phyloP scores from a whole-genome alignment of 2,113 vertebrate species.

The Bujurquina vittata region DNA sequence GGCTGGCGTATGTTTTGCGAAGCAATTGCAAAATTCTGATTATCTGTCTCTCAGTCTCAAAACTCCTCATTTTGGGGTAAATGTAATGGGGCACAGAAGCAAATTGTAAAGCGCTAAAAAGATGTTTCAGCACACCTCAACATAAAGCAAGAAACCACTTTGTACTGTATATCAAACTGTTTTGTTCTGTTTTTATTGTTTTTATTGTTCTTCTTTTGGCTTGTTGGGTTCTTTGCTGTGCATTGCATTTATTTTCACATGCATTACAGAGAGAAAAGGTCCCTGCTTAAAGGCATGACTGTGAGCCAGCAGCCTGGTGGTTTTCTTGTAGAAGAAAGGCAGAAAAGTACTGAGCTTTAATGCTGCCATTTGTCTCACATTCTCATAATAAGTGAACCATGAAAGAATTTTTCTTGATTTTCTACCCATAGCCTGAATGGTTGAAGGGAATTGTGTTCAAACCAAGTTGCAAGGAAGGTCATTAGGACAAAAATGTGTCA shows the following conservation, averaged over 20 bases:
- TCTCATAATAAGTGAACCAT: neutral
- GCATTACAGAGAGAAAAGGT: neutral
- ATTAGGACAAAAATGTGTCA: neutral
- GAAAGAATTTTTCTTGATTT: neutral
- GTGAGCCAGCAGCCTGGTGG: neutral
- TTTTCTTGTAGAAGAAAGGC: neutral
- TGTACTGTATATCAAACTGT: neutral
- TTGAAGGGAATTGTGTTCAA: neutral
- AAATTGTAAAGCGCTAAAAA: neutral
- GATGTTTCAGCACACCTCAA: neutral
- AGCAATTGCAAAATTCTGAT: neutral
- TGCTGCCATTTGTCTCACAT: neutral
- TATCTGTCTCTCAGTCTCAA: neutral
- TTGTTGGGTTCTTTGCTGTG: neutral
- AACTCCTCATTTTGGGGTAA: neutral
- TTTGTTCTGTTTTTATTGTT: too few species aligned
- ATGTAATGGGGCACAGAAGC: neutral
- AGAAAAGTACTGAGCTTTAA: neutral
- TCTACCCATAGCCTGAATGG: neutral
- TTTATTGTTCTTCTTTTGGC: neutral
- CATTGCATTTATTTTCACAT: neutral
- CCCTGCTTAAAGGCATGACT: neutral
- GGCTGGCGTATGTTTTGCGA: neutral
- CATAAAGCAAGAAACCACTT: neutral
- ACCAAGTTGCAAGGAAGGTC: neutral